These are phyloP conservation scores for Penaeus chinensis DNA, from an alignment of 1,140 invertebrate genomes.

Conservation along the genomic window DNA sequence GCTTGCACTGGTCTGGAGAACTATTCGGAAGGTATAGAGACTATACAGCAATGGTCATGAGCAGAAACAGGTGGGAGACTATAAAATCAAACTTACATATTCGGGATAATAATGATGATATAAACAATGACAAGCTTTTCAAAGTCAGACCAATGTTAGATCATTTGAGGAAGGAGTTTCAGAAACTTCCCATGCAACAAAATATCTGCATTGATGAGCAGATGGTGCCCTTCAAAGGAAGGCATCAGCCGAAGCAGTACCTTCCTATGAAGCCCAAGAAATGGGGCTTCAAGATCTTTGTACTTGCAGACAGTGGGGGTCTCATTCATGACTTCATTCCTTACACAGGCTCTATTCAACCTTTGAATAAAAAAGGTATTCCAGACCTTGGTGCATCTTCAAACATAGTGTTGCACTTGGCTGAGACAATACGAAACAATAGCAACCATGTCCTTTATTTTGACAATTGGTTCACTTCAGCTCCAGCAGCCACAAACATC, in stretches of 20 bases:
- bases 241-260: conserved; percentile 58
- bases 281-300: too few relatives aligned
- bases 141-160: conserved; percentile 17
- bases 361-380: conserved; percentile 31
- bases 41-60: conserved; percentile 24
- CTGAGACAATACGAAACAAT: conserved; percentile 32
- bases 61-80: conserved; percentile 20
- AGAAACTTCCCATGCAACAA: conserved; percentile 37
- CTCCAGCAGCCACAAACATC: conserved; percentile 52
- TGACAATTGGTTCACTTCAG: conserved; percentile 65
- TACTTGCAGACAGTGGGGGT: too few relatives aligned
- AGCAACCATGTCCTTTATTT: conserved; percentile 64
- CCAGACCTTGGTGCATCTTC: conserved; percentile 62
- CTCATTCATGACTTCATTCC: too few relatives aligned
- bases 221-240: conserved; percentile 63
- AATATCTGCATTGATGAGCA: conserved; percentile 60
- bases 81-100: conserved; percentile 31
- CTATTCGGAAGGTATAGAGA: conserved; percentile 11
- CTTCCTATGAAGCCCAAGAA: conserved; percentile 63
- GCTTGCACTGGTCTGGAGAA: conserved; percentile 17
- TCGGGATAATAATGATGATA: conserved; percentile 11
- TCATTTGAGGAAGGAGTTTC: conserved; percentile 40
- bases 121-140: conserved; percentile 35
- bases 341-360: conserved; percentile 63
- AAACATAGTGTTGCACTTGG: conserved; percentile 62